Percentiles rank a stretch among this genome's conserved stretches.
Conservation (phyloP, 2,113 vertebrate genomes). For the Gasterosteus nipponicus region DNA sequence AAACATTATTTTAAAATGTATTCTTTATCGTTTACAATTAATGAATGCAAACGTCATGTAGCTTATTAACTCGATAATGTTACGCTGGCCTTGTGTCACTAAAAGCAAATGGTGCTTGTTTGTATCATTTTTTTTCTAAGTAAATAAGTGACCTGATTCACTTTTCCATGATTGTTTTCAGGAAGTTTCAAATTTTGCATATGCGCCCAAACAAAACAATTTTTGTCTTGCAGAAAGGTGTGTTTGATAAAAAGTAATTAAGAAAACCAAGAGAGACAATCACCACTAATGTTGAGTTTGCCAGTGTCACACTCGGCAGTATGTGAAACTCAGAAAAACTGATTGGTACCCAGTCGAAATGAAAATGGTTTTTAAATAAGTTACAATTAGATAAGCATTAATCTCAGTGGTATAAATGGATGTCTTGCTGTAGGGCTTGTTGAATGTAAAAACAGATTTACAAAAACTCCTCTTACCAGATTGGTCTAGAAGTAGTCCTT, state of each 20-base stretch:
- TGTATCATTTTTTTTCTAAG: constrained; percentile 27
- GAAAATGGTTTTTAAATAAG: constrained; percentile 90
- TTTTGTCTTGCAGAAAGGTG: constrained; percentile 23
- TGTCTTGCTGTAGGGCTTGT: constrained; percentile 87
- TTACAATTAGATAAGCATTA: constrained; percentile 90
- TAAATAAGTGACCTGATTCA: constrained; percentile 54
- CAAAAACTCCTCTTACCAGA: constrained; percentile 85
- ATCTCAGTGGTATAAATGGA: constrained; percentile 87
- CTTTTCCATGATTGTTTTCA: constrained; percentile 40
- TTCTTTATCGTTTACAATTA: constrained; percentile 23
- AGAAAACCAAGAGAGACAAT: constrained; percentile 37
- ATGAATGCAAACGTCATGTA: constrained; percentile 42
- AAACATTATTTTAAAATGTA: constrained; percentile 23
- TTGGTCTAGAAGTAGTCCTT: constrained; percentile 83
- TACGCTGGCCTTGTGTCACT: constrained; percentile 6
- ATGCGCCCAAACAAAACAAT: constrained; percentile 10
- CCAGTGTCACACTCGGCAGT: constrained; percentile 55
- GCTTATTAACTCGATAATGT: constrained; percentile 36
- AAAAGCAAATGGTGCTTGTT: constrained; percentile 26
- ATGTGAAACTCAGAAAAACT: constrained; percentile 77
- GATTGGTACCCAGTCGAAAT: constrained; percentile 85
- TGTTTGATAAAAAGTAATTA: constrained; percentile 22
- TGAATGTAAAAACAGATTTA: constrained; percentile 88
- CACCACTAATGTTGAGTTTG: constrained; percentile 54
- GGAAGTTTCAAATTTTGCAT: constrained; percentile 37